phyloP scores from a whole-genome alignment of 2,888 invertebrate genomes.

The Polymixis lichenea region DNA sequence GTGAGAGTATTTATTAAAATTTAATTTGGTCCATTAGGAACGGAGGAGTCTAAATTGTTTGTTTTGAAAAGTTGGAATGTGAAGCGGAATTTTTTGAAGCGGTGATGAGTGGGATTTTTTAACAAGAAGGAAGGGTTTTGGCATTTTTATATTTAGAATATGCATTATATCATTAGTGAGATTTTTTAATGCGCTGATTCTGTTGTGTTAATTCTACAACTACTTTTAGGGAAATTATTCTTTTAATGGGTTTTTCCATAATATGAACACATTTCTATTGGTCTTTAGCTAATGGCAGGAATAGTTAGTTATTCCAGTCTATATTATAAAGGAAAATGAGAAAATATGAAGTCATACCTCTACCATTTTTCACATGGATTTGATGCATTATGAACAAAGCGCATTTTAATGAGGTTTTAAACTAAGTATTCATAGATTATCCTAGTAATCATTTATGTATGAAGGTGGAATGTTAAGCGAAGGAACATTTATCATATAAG shows the following conservation, averaged over 20 bases:
- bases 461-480: conserved; percentile 21
- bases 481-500: conserved; percentile 19
- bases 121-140: not conserved
- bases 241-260: not conserved
- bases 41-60: conserved; percentile 10
- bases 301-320: not conserved
- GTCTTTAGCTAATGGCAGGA: not conserved
- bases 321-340: not conserved
- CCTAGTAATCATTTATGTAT: not conserved
- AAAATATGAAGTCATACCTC: conserved; percentile 11
- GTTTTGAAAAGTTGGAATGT: conserved; percentile 14
- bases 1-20: conserved; percentile 53
- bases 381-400: conserved; percentile 7
- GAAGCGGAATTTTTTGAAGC: not conserved
- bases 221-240: not conserved
- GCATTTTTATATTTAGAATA: not conserved
- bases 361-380: conserved; percentile 16
- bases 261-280: not conserved
- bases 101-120: not conserved
- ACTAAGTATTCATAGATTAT: not conserved
- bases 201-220: not conserved
- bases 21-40: conserved; percentile 54
- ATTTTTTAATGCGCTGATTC: not conserved
- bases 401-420: conserved; percentile 14
- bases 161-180: not conserved